Evolutionary conservation across 2,113 vertebrate species (phyloP).

Genomic region (Peromyscus polionotus): DNA sequence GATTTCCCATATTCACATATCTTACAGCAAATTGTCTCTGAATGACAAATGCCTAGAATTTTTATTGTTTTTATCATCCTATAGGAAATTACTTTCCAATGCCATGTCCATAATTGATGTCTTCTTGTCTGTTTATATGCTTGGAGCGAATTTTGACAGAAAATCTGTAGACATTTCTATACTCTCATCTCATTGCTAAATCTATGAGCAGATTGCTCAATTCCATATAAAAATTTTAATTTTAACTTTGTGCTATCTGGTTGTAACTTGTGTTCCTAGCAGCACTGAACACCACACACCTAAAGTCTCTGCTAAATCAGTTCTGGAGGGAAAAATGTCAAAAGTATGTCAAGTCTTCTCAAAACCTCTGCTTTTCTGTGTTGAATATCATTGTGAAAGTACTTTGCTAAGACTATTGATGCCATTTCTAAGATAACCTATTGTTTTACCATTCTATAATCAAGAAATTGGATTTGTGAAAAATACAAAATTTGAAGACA

Average conservation of each 20-base stretch:
- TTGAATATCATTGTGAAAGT: not conserved
- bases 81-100: not conserved
- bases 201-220: not conserved
- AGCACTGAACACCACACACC: not conserved
- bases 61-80: constrained; percentile 33
- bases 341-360: not conserved
- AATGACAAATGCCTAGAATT: not conserved
- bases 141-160: not conserved
- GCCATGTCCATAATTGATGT: not conserved
- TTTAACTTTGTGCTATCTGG: not conserved
- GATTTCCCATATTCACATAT: constrained; percentile 10
- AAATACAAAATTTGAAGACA: not conserved
- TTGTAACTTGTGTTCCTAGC: not conserved
- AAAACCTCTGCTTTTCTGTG: not conserved
- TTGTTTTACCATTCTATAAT: not conserved
- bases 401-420: not conserved
- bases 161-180: not conserved
- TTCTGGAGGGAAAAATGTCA: not conserved
- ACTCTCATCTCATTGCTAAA: constrained; percentile 13
- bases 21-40: not conserved
- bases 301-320: not conserved
- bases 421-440: not conserved
- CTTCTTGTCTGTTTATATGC: not conserved
- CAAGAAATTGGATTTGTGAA: not conserved
- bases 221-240: not conserved